phyloP scores from a whole-genome alignment of 1,140 invertebrate species.

The Panulirus ornatus region DNA sequence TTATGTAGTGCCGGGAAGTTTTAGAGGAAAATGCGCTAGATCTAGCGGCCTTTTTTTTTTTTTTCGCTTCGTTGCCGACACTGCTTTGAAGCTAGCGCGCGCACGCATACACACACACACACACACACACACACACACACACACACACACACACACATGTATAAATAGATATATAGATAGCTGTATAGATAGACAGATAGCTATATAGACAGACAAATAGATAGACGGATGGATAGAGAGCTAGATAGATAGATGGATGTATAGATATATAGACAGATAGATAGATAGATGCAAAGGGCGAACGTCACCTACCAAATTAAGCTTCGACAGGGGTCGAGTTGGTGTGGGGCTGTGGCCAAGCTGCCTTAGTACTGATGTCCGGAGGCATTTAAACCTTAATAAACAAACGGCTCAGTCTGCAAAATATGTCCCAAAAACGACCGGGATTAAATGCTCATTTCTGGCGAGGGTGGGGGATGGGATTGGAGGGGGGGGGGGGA shows the following conservation, averaged over 20 bases:
- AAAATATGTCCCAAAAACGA: not conserved
- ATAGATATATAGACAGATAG: no score
- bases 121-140: not conserved
- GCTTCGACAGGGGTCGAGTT: no score
- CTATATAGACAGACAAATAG: not conserved
- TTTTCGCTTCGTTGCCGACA: no score
- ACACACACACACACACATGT: not conserved
- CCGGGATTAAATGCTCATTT: conserved; percentile 25
- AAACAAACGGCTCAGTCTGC: conserved; percentile 19
- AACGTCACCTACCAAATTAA: not conserved
- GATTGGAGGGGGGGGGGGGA: not conserved
- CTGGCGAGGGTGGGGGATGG: not conserved
- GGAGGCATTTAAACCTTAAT: conserved; percentile 5
- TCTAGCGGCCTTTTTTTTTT: no score
- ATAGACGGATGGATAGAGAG: no score
- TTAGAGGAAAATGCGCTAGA: no score
- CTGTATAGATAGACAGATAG: no score
- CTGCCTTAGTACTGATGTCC: not conserved
- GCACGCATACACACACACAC: not conserved
- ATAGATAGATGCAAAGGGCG: not conserved
- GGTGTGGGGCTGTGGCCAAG: not conserved
- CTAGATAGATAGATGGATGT: no score
- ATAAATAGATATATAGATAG: no score
- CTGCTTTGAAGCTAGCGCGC: no score
- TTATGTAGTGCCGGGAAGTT: no score